Conservation (phyloP, 2,113 vertebrate genomes). For the Excalfactoria chinensis region DNA sequence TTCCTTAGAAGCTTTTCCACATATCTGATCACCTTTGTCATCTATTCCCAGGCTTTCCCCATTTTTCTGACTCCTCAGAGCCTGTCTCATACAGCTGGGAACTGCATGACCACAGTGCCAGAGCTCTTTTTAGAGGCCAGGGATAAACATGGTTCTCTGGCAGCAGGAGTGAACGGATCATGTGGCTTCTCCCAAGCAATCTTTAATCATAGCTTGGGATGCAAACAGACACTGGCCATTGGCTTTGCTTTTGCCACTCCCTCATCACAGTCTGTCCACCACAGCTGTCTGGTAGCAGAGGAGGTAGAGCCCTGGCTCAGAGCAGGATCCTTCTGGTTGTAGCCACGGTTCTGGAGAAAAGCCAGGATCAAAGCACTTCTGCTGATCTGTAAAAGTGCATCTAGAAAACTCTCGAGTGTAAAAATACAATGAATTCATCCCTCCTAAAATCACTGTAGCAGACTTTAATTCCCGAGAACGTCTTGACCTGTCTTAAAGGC, state of each 20-base stretch:
- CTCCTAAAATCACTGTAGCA: neutral
- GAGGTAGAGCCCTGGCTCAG: neutral
- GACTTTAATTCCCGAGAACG: neutral
- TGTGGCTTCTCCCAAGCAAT: conserved; percentile 19
- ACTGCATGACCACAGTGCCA: neutral
- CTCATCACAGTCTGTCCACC: neutral
- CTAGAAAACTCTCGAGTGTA: neutral
- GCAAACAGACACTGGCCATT: neutral
- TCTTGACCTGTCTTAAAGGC: neutral
- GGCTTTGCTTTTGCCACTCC: conserved; percentile 8
- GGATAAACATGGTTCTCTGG: neutral
- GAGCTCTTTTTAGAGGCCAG: neutral
- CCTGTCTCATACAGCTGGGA: neutral
- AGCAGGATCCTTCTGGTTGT: neutral
- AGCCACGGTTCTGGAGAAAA: conserved; percentile 18
- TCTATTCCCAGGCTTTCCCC: neutral
- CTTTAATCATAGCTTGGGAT: conserved; percentile 27
- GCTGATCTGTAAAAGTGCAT: neutral
- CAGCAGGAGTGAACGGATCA: neutral
- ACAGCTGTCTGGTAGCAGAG: neutral
- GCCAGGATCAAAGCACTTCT: neutral
- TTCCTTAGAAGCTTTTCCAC: neutral
- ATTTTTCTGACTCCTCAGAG: neutral
- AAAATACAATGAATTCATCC: neutral
- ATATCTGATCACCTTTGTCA: neutral